phyloP scores from a whole-genome alignment of 2,113 vertebrate genomes.

The Pseudonaja textilis region DNA sequence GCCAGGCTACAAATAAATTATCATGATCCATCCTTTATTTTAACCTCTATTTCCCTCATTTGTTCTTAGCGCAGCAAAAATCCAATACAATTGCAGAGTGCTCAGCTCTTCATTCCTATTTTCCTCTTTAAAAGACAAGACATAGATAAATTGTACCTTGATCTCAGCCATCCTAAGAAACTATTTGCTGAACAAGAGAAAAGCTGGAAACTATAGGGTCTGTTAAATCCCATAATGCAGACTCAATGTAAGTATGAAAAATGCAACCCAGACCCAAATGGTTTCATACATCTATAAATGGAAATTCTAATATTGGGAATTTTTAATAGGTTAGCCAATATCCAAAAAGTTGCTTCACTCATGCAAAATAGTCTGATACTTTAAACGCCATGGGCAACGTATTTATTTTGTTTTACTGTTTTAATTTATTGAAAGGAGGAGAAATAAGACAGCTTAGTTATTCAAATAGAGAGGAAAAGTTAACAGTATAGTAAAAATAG shows the following conservation, averaged over 20 bases:
- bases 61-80: constrained; percentile 6
- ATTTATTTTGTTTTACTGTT: background rate
- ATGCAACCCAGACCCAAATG: background rate
- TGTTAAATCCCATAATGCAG: background rate
- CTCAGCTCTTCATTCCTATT: background rate
- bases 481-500: background rate
- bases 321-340: background rate
- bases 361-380: background rate
- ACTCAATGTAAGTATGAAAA: background rate
- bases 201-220: background rate
- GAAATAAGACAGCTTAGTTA: background rate
- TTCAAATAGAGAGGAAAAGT: background rate
- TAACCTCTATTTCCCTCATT: constrained; percentile 10
- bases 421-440: background rate
- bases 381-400: background rate
- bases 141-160: background rate
- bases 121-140: constrained; percentile 22
- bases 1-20: background rate
- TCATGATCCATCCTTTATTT: background rate
- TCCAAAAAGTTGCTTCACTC: background rate
- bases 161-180: background rate
- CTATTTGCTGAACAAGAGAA: background rate
- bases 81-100: background rate
- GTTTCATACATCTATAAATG: background rate
- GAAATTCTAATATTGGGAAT: background rate